Evolutionary conservation across 2,797 vertebrate species (phyloP).

Genomic region (Geotrypetes seraphini): DNA sequence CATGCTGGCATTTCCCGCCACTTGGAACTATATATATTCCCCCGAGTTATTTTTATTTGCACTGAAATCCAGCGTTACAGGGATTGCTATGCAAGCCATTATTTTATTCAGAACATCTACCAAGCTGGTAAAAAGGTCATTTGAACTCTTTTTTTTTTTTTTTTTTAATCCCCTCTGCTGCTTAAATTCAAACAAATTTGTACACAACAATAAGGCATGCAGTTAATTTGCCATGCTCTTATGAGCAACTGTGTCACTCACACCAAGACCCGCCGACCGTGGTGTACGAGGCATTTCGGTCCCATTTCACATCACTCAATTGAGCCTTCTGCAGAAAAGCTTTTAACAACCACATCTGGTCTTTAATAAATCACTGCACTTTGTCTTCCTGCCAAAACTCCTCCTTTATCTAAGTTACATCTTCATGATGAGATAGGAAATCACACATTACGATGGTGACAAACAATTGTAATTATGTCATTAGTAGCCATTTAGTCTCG

Average conservation of each 20-base stretch:
- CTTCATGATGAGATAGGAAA: constrained; percentile 85
- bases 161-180: too few relatives aligned
- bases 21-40: constrained; percentile 19
- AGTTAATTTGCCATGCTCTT: constrained; percentile 40
- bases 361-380: constrained; percentile 83
- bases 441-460: constrained; percentile 78
- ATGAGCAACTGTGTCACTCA: constrained; percentile 45
- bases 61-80: constrained; percentile 14
- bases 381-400: constrained; percentile 84
- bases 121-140: constrained; percentile 18
- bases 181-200: constrained; percentile 40
- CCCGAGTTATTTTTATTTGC: constrained; percentile 14
- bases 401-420: constrained; percentile 88
- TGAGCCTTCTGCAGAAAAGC: constrained; percentile 55
- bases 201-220: constrained; percentile 45
- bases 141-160: constrained; percentile 30
- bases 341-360: constrained; percentile 79
- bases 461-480: constrained; percentile 91
- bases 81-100: constrained; percentile 15
- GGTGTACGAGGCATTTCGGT: constrained; percentile 27
- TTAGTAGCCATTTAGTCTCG: constrained; percentile 81
- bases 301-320: constrained; percentile 51
- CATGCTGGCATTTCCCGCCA: not conserved
- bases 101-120: constrained; percentile 31
- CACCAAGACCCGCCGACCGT: constrained; percentile 37